These are phyloP conservation scores for Alloplasta piceator DNA, from an alignment of 2,888 invertebrate genomes.

Conservation along the genomic window DNA sequence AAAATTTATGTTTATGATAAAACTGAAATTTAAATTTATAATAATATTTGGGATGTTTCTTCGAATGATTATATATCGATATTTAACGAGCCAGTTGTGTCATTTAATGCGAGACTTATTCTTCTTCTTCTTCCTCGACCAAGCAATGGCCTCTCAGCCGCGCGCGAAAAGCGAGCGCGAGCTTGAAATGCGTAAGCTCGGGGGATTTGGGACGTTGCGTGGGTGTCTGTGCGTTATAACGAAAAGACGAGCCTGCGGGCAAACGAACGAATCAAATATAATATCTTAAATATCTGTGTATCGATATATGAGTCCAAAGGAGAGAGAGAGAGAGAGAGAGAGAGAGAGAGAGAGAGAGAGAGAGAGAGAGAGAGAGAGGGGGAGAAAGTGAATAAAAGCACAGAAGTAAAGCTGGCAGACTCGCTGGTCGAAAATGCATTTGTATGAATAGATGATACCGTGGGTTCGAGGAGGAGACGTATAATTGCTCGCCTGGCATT, in stretches of 20 bases:
- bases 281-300: background rate
- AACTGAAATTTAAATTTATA: no score
- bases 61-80: no score
- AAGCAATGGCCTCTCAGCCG: constrained; percentile 19
- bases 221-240: constrained; percentile 60
- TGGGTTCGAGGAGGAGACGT: constrained; percentile 31
- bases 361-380: background rate
- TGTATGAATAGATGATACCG: constrained; percentile 34
- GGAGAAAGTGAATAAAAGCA: constrained; percentile 26
- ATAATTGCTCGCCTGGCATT: constrained; percentile 55
- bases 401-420: constrained; percentile 23
- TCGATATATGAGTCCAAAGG: constrained; percentile 3
- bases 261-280: constrained; percentile 16
- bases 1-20: no score
- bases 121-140: background rate
- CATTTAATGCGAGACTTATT: background rate
- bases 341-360: constrained; percentile 4
- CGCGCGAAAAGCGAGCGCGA: constrained; percentile 30
- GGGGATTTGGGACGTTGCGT: constrained; percentile 66
- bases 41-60: no score
- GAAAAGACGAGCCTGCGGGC: constrained; percentile 26
- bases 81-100: no score
- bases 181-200: constrained; percentile 57
- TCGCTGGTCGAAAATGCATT: constrained; percentile 23
- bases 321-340: background rate